These are phyloP conservation scores for Mormyrops boulengeri DNA, from an alignment of 2,797 vertebrate genomes.

Conservation along the genomic window DNA sequence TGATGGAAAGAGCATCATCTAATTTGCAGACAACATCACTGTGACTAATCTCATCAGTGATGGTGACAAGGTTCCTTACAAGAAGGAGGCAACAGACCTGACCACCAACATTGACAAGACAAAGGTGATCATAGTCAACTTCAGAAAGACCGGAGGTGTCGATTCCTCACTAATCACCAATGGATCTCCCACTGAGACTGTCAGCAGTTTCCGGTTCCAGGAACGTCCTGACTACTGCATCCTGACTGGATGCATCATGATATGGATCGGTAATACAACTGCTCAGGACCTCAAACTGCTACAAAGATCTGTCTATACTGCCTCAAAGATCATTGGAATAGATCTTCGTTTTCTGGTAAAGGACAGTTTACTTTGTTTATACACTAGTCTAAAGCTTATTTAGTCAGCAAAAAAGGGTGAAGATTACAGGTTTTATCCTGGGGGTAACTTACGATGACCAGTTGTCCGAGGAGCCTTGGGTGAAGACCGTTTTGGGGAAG, in stretches of 20 bases:
- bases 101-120: not conserved
- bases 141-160: not conserved
- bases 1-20: not conserved
- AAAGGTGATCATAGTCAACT: not conserved
- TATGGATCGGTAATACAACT: not conserved
- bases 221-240: not conserved
- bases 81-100: not conserved
- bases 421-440: not conserved
- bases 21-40: not conserved
- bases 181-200: not conserved
- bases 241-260: not conserved
- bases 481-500: conserved; percentile 81
- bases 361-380: not conserved
- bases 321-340: not conserved
- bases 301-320: not conserved
- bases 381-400: not conserved
- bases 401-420: not conserved
- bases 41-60: not conserved
- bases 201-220: not conserved
- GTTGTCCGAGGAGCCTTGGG: conserved; percentile 65
- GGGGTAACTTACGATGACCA: conserved; percentile 54
- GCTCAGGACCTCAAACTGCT: not conserved
- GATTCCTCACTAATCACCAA: not conserved
- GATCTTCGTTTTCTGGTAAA: not conserved
- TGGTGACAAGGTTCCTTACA: not conserved